Evolutionary conservation across 2,888 invertebrate species (phyloP), one percentile per base, ranked within the genome.

Genomic region (Thalpophila matura): DNA sequence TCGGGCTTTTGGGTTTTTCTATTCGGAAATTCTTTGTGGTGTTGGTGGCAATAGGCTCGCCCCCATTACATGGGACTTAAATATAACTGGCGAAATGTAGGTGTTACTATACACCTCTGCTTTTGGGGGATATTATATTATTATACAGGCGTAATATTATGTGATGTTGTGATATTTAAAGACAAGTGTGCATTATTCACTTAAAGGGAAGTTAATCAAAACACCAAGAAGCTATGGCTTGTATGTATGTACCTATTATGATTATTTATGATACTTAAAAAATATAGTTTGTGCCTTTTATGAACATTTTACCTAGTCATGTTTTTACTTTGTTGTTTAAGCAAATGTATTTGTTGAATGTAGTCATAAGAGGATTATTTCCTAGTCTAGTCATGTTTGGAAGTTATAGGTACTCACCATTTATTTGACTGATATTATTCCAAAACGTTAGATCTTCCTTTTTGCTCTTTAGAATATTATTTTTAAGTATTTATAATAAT

Each of bases 361-460:
- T 68, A 55, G 22, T 50, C 33, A 0, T 65, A 69, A 38, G 47
- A 58, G 46, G 37, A 65, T 49, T 68, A 43, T 75, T 60, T 66
- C 59, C 58, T 68, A 43, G 62, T 54, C 65, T 77, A 73, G 77
- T 63, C 61, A 63, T 68, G 61, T 38, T 56, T 70, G 38, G 69
- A 61, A 79, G 69, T 67, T 75, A 42, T n/a, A n/a, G n/a, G n/a
- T 54, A 60, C 58, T 77, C 57, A 56, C 51, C 26, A 76, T 79
- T 77, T 63, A 51, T 53, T 75, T 73, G 58, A 73, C 77, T 72
- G 74, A 73, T 63, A 46, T 55, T 49, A 49, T 45, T 18, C 16
- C 33, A 55, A 73, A 65, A 57, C 47, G 42, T 57, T 49, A 72
- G 62, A 61, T 78, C 67, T 78, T 75, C 74, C 70, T 46, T 68